Percentiles rank a stretch among this genome's conserved stretches.
Evolutionary conservation across 1,140 invertebrate species (phyloP).

Genomic region (Drosophila guanche): DNA sequence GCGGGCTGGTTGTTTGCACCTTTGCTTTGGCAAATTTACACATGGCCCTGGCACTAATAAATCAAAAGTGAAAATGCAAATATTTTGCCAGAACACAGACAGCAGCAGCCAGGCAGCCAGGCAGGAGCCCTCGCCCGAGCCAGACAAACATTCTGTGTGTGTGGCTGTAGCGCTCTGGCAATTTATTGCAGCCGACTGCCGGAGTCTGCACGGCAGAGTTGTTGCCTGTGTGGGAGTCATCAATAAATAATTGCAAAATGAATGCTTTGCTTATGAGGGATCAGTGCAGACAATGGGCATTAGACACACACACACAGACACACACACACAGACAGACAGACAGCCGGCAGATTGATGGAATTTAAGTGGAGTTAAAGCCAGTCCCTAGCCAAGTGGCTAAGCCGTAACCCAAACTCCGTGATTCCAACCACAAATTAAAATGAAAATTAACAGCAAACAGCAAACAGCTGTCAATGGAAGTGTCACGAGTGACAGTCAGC

Average conservation of each 20-base stretch:
- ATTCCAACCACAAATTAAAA: slow-evolving; percentile 66
- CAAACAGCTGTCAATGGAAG: slow-evolving; percentile 76
- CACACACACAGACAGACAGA: too few relatives aligned
- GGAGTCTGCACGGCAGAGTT: slow-evolving; percentile 6
- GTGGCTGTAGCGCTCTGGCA: not conserved
- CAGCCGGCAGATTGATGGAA: not conserved
- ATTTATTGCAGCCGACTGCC: slow-evolving; percentile 67
- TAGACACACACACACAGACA: slow-evolving; percentile 13
- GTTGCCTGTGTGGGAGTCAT: slow-evolving; percentile 31
- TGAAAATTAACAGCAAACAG: slow-evolving; percentile 70
- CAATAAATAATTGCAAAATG: slow-evolving; percentile 82
- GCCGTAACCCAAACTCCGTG: too few relatives aligned
- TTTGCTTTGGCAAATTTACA: slow-evolving; percentile 80
- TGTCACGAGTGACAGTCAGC: slow-evolving; percentile 67
- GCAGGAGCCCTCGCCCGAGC: slow-evolving; percentile 20
- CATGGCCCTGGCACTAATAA: slow-evolving; percentile 82
- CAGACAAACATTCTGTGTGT: slow-evolving; percentile 47
- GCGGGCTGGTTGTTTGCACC: slow-evolving; percentile 74
- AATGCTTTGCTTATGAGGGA: slow-evolving; percentile 78
- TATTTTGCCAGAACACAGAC: slow-evolving; percentile 56
- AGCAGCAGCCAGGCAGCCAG: slow-evolving; percentile 35
- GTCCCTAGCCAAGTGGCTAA: not conserved
- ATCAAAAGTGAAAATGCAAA: slow-evolving; percentile 83
- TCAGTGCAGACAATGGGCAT: too few relatives aligned
- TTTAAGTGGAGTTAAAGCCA: slow-evolving; percentile 3